Percentiles rank a stretch among this genome's conserved stretches.
Conservation (phyloP, 2,888 invertebrate species). For the Leistus spinibarbis region DNA sequence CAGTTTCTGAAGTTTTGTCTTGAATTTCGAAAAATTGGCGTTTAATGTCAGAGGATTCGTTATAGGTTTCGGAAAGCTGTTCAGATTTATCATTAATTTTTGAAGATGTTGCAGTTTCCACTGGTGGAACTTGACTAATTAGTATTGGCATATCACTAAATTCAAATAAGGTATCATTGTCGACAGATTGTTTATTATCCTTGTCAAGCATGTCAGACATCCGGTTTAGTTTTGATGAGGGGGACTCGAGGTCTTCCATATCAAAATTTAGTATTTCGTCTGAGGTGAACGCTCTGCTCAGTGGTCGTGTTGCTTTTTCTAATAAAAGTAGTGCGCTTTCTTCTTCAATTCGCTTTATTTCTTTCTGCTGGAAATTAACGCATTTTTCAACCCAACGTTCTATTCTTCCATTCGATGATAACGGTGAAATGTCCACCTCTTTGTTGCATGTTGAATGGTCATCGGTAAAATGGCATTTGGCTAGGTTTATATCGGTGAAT, state of each 20-base stretch:
- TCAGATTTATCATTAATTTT: background rate
- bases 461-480: constrained; percentile 62
- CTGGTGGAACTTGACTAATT: background rate
- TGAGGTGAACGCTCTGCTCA: constrained; percentile 38
- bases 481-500: constrained; percentile 62
- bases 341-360: constrained; percentile 31
- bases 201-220: background rate
- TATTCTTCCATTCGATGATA: constrained; percentile 57
- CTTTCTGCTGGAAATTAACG: constrained; percentile 24
- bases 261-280: background rate
- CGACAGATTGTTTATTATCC: background rate
- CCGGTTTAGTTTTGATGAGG: background rate
- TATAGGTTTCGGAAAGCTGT: background rate
- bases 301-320: background rate
- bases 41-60: background rate
- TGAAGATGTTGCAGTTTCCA: background rate
- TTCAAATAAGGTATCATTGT: background rate
- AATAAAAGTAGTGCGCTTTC: background rate
- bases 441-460: constrained; percentile 56
- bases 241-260: background rate
- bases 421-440: constrained; percentile 52
- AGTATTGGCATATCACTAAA: background rate
- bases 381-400: constrained; percentile 60
- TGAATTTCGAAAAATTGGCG: background rate
- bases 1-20: background rate